Conservation (phyloP, 2,888 invertebrate genomes). For the Epirrhoe tristata region DNA sequence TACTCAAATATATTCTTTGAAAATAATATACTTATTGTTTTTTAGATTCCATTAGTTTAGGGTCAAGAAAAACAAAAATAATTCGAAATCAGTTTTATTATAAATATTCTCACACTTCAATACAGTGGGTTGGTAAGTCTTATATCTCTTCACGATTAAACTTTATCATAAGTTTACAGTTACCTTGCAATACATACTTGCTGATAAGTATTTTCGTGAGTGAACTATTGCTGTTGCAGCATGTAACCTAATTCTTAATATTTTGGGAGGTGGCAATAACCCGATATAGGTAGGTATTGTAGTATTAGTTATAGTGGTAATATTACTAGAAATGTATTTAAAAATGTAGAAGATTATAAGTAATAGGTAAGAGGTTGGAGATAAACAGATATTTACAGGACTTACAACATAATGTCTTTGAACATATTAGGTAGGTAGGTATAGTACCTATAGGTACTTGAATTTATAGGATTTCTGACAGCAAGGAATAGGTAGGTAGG, state of each 20-base stretch:
- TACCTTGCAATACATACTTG: conserved; percentile 27
- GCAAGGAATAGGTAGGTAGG: conserved; percentile 12
- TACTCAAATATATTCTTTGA: conserved; percentile 75
- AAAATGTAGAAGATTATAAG: not conserved
- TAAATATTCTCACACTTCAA: conserved; percentile 69
- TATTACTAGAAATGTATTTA: conserved; percentile 15
- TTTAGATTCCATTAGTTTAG: conserved; percentile 35
- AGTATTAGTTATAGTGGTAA: conserved; percentile 6
- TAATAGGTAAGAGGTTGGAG: conserved; percentile 19
- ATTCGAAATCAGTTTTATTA: conserved; percentile 66
- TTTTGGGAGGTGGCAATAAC: conserved; percentile 17
- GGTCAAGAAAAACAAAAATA: conserved; percentile 19
- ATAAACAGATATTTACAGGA: conserved; percentile 19
- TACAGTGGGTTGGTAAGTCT: conserved; percentile 81
- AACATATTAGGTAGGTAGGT: conserved; percentile 6
- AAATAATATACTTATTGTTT: conserved; percentile 49
- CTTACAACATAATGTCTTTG: conserved; percentile 20
- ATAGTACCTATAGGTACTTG: conserved; percentile 1
- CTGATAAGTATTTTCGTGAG: conserved; percentile 21
- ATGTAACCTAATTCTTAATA: conserved; percentile 4
- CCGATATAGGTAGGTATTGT: conserved; percentile 11
- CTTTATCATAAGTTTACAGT: conserved; percentile 50
- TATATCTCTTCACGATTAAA: conserved; percentile 72
- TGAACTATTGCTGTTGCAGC: conserved; percentile 20
- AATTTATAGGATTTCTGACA: conserved; percentile 14